Conservation (phyloP, 2,888 invertebrate species). For the Melanostoma scalare region DNA sequence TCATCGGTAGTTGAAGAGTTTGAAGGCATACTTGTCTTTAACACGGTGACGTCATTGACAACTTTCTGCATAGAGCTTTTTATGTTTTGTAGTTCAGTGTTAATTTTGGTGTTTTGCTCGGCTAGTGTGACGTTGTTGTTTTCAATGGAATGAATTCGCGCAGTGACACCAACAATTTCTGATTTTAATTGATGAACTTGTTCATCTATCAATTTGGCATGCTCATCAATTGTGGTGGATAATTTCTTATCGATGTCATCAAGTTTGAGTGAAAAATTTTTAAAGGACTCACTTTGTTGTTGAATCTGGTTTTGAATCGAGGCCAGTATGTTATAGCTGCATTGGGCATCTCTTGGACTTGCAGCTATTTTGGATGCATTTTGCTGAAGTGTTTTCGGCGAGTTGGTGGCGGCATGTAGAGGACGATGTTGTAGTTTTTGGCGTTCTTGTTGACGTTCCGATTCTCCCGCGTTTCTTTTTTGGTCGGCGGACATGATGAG, state of each 20-base stretch:
- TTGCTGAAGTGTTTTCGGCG: not conserved
- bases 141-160: constrained; percentile 2
- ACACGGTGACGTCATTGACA: not conserved
- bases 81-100: constrained; percentile 7
- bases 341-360: not conserved
- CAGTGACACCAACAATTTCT: not conserved
- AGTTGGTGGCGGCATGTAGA: not conserved
- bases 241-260: not conserved
- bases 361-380: not conserved
- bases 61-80: not conserved
- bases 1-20: not conserved
- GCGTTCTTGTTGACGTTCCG: not conserved
- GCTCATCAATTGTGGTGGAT: not conserved
- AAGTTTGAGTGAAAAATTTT: not conserved
- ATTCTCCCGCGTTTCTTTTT: not conserved
- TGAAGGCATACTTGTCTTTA: not conserved
- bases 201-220: not conserved
- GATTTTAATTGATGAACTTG: not conserved
- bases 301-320: not conserved
- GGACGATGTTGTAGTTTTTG: not conserved
- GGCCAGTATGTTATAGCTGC: not conserved
- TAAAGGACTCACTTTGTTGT: not conserved
- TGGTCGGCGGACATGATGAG: not conserved
- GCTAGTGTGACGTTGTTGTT: not conserved
- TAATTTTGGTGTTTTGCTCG: not conserved